phyloP scores from a whole-genome alignment of 2,888 invertebrate genomes.

The Neuroscelio doddi region DNA sequence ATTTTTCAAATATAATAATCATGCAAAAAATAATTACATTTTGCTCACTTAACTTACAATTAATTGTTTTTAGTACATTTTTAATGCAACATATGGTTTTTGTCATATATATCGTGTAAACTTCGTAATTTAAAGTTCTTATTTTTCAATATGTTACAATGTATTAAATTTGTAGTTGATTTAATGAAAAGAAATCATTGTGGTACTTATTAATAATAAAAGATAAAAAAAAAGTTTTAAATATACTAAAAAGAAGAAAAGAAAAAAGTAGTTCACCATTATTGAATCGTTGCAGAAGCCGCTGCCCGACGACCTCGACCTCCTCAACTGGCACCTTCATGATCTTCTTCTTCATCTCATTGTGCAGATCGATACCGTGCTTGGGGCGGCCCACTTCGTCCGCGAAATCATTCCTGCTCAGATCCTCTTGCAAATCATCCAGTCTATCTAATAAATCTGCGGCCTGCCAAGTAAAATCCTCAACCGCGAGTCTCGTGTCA shows the following conservation, averaged over 20 bases:
- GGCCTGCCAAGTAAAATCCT: conserved; percentile 97
- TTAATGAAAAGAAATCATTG: conserved; percentile 75
- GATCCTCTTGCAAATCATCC: conserved; percentile 94
- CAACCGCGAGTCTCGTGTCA: conserved; percentile 92
- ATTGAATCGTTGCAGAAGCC: conserved; percentile 77
- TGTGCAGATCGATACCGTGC: conserved; percentile 93
- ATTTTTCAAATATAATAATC: no score
- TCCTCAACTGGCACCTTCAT: conserved; percentile 95
- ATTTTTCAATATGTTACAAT: conserved; percentile 96
- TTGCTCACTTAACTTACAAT: no score
- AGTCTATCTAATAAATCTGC: conserved; percentile 93
- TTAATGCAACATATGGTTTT: no score
- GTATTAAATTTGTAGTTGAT: conserved; percentile 92
- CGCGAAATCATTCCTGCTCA: conserved; percentile 94
- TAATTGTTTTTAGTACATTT: no score
- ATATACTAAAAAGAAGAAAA: not conserved
- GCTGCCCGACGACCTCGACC: conserved; percentile 90
- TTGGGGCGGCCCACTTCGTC: conserved; percentile 95
- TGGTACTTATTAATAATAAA: not conserved
- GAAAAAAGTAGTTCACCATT: conserved; percentile 45
- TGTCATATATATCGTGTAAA: no score
- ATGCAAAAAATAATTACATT: no score
- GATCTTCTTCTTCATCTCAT: conserved; percentile 94
- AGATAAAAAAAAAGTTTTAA: not conserved
- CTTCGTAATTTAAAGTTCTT: no score